phyloP scores from a whole-genome alignment of 2,113 vertebrate species.

The Hemiprocne comata region DNA sequence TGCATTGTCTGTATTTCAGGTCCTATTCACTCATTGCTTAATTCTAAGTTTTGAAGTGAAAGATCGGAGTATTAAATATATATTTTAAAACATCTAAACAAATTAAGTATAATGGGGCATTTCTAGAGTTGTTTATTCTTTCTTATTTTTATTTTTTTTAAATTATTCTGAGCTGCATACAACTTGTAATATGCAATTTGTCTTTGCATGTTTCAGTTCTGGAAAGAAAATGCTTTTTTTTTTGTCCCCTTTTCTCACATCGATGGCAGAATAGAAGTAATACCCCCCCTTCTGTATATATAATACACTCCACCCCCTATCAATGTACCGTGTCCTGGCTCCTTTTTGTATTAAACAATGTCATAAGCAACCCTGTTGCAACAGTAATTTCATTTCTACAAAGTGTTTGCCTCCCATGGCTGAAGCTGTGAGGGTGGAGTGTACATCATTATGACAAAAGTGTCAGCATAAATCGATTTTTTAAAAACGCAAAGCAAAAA shows the following conservation, averaged over 20 bases:
- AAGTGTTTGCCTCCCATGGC: not conserved
- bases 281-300: constrained; percentile 35
- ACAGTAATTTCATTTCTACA: constrained; percentile 47
- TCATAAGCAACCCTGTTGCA: constrained; percentile 47
- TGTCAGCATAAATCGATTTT: not conserved
- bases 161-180: constrained; percentile 26
- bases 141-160: not conserved
- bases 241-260: constrained; percentile 4
- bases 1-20: constrained; percentile 37
- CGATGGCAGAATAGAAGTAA: constrained; percentile 9
- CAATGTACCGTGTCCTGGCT: constrained; percentile 26
- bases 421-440: constrained; percentile 41
- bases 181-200: constrained; percentile 53
- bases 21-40: constrained; percentile 3
- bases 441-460: not conserved
- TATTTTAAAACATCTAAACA: constrained; percentile 29
- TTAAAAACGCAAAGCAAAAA: not conserved
- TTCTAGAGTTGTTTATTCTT: constrained; percentile 43
- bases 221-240: constrained; percentile 35
- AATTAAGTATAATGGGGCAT: constrained; percentile 57
- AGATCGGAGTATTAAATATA: constrained; percentile 57
- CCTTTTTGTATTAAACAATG: constrained; percentile 68
- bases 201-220: constrained; percentile 63
- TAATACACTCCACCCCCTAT: constrained; percentile 41
- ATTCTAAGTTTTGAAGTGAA: constrained; percentile 49